Conservation (phyloP, 2,888 invertebrate genomes). For the Scaptomyza flava region DNA sequence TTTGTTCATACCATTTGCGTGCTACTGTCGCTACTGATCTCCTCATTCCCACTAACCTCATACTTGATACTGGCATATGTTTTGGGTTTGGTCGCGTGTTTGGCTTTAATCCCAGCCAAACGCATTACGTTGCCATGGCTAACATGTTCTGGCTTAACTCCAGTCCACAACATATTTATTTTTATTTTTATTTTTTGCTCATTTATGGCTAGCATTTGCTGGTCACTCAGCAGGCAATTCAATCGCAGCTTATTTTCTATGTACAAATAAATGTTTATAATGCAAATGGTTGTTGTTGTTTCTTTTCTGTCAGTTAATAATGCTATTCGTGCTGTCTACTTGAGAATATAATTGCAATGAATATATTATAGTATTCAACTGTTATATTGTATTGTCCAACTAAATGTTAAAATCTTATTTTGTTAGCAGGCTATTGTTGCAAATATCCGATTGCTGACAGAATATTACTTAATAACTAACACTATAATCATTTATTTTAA, state of each 20-base stretch:
- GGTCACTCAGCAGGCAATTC: slow-evolving; percentile 31
- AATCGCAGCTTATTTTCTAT: slow-evolving; percentile 47
- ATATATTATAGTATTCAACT: slow-evolving; percentile 1
- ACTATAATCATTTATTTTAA: background rate
- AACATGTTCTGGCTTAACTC: slow-evolving; percentile 40
- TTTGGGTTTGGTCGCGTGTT: slow-evolving; percentile 47
- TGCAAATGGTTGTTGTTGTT: slow-evolving; percentile 11
- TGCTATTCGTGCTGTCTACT: slow-evolving; percentile 20
- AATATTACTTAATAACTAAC: background rate
- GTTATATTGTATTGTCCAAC: background rate
- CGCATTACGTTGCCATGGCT: slow-evolving; percentile 58
- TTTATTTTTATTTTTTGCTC: slow-evolving; percentile 40
- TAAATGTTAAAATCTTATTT: slow-evolving; percentile 2
- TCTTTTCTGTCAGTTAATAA: slow-evolving; percentile 33
- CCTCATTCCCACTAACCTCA: background rate
- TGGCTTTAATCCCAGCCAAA: slow-evolving; percentile 63
- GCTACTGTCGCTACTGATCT: slow-evolving; percentile 58
- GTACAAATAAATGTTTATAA: slow-evolving; percentile 34
- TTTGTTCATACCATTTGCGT: slow-evolving; percentile 64
- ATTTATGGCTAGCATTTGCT: slow-evolving; percentile 49
- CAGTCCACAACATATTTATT: slow-evolving; percentile 15
- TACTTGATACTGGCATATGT: slow-evolving; percentile 60
- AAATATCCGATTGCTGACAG: slow-evolving; percentile 1
- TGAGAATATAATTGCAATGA: slow-evolving; percentile 30
- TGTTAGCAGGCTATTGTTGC: background rate